Base-by-base conservation (phyloP, 2,113 vertebrate genomes). In the Gnathonemus longibarbis region DNA sequence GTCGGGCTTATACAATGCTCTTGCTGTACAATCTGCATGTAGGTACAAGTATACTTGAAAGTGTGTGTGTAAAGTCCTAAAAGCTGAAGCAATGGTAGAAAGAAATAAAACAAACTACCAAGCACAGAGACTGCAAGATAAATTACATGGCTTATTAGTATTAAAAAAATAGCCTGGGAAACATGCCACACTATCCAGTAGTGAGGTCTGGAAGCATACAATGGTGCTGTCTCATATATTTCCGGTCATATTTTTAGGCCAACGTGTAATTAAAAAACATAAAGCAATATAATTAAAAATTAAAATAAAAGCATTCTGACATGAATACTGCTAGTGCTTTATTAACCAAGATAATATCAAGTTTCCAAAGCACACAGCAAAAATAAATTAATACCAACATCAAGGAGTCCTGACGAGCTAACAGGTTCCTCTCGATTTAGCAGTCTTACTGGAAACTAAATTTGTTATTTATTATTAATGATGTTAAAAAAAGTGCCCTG, bases 11-110 rank as follows among this genome's bases (percentile, higher is more conserved):
- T 92, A 94, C 92, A 94, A 95, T 93, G 84, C 56, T 93, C 91
- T 93, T 92, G 92, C 93, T 94, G 93, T 94, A 94, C 93, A 95
- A 92, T 48, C 35, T 89, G 90, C 91, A 92, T 89, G 87, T 91
- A 89, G 70, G 89, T 90, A 87, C 70, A 52, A 87, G 87, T 91
- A 66, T 45, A 89, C 88, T 88, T 86, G 88, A 88, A 91, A 15
- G 74, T 88, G 91, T 88, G 21, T 88, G 91, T 77, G 90, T 90
- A 17, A 89, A 58, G 86, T 88, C 49, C 66, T 56, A 53, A 80
- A 90, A 92, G 89, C 90, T 90, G 39, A 88, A 91, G 93, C 90
- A 90, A 94, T 84, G 62, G 90, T 86, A 53, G 66, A 88, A 53
- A 90, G 90, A 74, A 35, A 80, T 86, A 91, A 91, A 62, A 89